Evolutionary conservation across 1,140 invertebrate species (phyloP).

Genomic region (Helicoverpa armigera): DNA sequence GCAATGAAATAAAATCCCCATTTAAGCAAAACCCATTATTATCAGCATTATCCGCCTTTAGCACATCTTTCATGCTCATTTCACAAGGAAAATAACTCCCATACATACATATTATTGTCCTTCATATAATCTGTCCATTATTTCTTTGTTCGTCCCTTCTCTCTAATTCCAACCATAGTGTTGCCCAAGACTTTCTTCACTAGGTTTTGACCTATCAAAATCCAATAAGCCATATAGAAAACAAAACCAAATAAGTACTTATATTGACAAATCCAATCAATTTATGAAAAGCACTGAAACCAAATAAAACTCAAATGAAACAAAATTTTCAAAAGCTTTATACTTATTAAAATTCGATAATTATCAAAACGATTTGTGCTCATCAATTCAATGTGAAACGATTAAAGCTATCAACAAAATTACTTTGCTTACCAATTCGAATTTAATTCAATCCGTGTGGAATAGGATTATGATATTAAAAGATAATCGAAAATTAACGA

Average conservation of each 20-base stretch:
- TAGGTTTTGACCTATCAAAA: too few species aligned
- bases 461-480: conserved; percentile 32
- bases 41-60: too few species aligned
- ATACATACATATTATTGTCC: too few species aligned
- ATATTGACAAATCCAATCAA: background rate
- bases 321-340: background rate
- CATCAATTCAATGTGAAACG: conserved; percentile 25
- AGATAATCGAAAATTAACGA: background rate
- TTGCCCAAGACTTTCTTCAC: too few species aligned
- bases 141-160: too few species aligned
- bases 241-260: background rate
- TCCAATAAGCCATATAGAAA: background rate
- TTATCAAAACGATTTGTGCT: conserved; percentile 34
- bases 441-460: conserved; percentile 23
- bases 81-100: too few species aligned
- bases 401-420: conserved; percentile 46
- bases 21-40: too few species aligned
- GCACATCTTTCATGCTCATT: too few species aligned
- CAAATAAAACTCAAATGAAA: background rate
- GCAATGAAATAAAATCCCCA: too few species aligned
- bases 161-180: too few species aligned
- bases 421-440: conserved; percentile 44
- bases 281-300: background rate
- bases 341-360: conserved; percentile 35
- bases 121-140: too few species aligned